Percentiles rank a stretch among this genome's conserved stretches.
Conservation (phyloP, 2,888 invertebrate species). For the Octodonta nipae region DNA sequence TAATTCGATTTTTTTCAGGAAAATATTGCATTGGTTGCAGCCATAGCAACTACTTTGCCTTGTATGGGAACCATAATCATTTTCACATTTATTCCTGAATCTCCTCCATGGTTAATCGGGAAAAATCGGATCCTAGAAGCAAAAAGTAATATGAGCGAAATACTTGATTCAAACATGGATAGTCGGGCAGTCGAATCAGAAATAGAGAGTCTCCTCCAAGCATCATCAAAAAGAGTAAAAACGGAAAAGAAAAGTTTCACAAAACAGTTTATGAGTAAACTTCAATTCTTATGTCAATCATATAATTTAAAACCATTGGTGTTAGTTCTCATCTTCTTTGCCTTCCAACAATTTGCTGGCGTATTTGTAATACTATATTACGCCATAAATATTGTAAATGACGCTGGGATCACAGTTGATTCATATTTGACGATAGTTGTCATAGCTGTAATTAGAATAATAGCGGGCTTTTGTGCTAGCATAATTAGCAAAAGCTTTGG, state of each 20-base stretch:
- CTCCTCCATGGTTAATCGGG: conserved; percentile 41
- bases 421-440: conserved; percentile 39
- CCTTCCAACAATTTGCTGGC: conserved; percentile 47
- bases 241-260: conserved; percentile 13
- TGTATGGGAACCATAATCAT: conserved; percentile 32
- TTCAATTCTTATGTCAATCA: conserved; percentile 28
- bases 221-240: conserved; percentile 19
- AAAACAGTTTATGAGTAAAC: conserved; percentile 20
- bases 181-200: conserved; percentile 23
- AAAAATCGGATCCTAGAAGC: conserved; percentile 39
- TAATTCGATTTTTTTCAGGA: too few relatives aligned
- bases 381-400: conserved; percentile 39
- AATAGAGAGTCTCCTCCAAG: conserved; percentile 22
- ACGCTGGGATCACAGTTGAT: conserved; percentile 37
- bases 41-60: conserved; percentile 36
- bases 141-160: conserved; percentile 30
- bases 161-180: conserved; percentile 30
- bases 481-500: conserved; percentile 42
- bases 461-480: conserved; percentile 35
- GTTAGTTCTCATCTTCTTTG: conserved; percentile 39
- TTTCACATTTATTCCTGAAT: conserved; percentile 38
- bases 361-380: conserved; percentile 44
- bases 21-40: conserved; percentile 36
- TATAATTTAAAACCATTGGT: conserved; percentile 37
- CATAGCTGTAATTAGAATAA: conserved; percentile 38